Conservation (phyloP, 1,140 invertebrate species). For the Psilanteris sp. region DNA sequence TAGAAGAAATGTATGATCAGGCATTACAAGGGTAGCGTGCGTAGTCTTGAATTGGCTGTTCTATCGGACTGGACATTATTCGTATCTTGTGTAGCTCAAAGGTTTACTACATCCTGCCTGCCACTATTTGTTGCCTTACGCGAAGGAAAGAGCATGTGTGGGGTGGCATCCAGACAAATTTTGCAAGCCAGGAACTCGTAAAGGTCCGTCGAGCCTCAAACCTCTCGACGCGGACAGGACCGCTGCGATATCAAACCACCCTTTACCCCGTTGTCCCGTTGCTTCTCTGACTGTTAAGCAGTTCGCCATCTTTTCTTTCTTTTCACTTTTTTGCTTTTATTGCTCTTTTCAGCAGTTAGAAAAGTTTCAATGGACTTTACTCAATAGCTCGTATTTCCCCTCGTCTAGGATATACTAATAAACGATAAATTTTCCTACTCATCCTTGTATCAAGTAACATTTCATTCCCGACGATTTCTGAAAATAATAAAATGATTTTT, state of each 20-base stretch:
- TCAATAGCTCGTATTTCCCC: slow-evolving; percentile 70
- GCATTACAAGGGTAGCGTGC: slow-evolving; percentile 37
- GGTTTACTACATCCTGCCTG: slow-evolving; percentile 73
- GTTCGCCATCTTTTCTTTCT: slow-evolving; percentile 49
- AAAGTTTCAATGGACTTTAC: slow-evolving; percentile 76
- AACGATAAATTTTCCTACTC: slow-evolving; percentile 71
- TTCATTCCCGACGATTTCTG: slow-evolving; percentile 25
- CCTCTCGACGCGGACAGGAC: slow-evolving; percentile 21
- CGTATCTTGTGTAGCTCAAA: slow-evolving; percentile 52
- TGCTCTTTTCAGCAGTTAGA: slow-evolving; percentile 58
- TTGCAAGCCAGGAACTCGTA: slow-evolving; percentile 77
- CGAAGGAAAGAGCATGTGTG: slow-evolving; percentile 55
- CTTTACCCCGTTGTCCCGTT: slow-evolving; percentile 32
- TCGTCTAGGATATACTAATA: slow-evolving; percentile 70
- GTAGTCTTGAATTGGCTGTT: slow-evolving; percentile 34
- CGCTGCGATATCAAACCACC: slow-evolving; percentile 44
- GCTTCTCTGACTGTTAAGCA: slow-evolving; percentile 47
- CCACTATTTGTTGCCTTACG: slow-evolving; percentile 49
- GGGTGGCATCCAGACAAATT: slow-evolving; percentile 74
- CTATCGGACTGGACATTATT: slow-evolving; percentile 46
- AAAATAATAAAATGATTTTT: too few relatives aligned
- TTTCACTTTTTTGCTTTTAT: slow-evolving; percentile 51
- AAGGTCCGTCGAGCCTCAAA: slow-evolving; percentile 64
- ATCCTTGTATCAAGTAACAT: slow-evolving; percentile 62
- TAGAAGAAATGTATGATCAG: slow-evolving; percentile 36